Evolutionary conservation across 2,888 invertebrate species (phyloP).

Genomic region (Eupithecia centaureata): DNA sequence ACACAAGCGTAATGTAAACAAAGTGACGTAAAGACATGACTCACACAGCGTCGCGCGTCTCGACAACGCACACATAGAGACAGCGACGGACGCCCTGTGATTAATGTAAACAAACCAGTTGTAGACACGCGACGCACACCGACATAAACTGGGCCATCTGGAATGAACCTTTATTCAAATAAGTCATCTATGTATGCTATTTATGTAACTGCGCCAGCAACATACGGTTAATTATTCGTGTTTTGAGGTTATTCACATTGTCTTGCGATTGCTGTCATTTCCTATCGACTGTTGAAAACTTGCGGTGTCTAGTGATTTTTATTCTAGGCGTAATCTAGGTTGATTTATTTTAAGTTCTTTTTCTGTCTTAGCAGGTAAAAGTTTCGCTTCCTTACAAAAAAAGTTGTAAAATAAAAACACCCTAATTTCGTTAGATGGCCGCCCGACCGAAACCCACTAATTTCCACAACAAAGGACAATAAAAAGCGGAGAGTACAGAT

Average conservation of each 20-base stretch:
- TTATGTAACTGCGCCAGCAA: conserved; percentile 40
- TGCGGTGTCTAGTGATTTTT: neutral
- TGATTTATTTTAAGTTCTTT: neutral
- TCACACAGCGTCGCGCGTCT: conserved; percentile 61
- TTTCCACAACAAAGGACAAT: conserved; percentile 72
- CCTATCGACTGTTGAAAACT: neutral
- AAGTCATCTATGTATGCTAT: conserved; percentile 45
- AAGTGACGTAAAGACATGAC: conserved; percentile 77
- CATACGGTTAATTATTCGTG: conserved; percentile 38
- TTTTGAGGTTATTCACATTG: conserved; percentile 36
- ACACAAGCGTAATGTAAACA: conserved; percentile 73
- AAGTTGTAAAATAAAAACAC: conserved; percentile 37
- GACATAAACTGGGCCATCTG: conserved; percentile 72
- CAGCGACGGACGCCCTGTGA: conserved; percentile 51
- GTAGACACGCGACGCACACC: conserved; percentile 55
- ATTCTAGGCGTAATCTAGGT: neutral
- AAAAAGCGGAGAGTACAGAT: conserved; percentile 64
- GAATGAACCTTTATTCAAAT: conserved; percentile 54
- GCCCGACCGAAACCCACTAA: conserved; percentile 52
- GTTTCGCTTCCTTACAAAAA: conserved; percentile 20
- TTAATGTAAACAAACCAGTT: conserved; percentile 82
- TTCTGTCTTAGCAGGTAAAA: conserved; percentile 21
- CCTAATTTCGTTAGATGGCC: conserved; percentile 41
- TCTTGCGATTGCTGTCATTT: conserved; percentile 22
- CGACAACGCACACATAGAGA: conserved; percentile 58